phyloP scores from a whole-genome alignment of 2,888 invertebrate species.

The Polia nebulosa region DNA sequence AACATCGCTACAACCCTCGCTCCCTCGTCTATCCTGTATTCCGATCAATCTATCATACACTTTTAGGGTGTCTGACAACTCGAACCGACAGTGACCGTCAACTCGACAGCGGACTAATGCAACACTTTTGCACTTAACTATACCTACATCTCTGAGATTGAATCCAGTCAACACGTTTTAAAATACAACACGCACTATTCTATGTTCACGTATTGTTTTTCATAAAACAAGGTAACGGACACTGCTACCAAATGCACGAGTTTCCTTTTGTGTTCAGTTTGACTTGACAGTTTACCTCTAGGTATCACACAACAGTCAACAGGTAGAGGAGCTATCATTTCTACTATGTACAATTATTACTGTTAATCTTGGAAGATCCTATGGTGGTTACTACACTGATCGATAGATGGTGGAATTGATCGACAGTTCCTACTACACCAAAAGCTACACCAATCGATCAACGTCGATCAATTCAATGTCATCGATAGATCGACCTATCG shows the following conservation, averaged over 20 bases:
- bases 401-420: no score
- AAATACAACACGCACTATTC: conserved; percentile 37
- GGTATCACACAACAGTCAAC: background rate
- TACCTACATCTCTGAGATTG: conserved; percentile 32
- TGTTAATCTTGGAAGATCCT: background rate
- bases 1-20: no score
- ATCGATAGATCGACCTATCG: no score
- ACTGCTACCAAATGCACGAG: conserved; percentile 58
- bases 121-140: conserved; percentile 30
- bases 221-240: conserved; percentile 68
- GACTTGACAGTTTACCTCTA: conserved; percentile 16
- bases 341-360: background rate
- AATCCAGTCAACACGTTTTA: conserved; percentile 37
- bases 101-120: background rate
- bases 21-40: background rate
- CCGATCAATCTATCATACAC: background rate
- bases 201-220: conserved; percentile 62
- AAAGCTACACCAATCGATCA: no score
- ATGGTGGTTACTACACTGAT: no score
- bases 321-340: conserved; percentile 1
- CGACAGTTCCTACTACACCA: no score
- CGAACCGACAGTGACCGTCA: no score
- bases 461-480: no score
- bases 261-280: conserved; percentile 40
- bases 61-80: background rate